Evolutionary conservation across 92 coral and sea anemone genomes (phyloP).

Genomic region (Heteractis magnifica): DNA sequence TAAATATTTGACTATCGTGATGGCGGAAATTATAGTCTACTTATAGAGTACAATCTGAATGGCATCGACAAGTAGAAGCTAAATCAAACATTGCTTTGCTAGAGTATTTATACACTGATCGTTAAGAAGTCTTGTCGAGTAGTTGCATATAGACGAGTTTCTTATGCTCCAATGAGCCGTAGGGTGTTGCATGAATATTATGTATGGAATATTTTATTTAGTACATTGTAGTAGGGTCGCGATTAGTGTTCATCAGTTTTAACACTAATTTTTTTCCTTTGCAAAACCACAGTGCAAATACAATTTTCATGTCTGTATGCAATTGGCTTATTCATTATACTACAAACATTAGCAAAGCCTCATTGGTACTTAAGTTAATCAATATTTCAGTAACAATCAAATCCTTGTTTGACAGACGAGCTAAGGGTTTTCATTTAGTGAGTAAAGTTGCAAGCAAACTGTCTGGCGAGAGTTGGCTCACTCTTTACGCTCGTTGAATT

Average conservation of each 20-base stretch:
- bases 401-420: constrained; percentile 25
- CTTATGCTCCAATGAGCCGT: not conserved
- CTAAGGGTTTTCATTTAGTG: constrained; percentile 7
- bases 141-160: not conserved
- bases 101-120: not conserved
- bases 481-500: not conserved
- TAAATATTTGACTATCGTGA: not conserved
- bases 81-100: not conserved
- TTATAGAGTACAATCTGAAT: not conserved
- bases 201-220: constrained; percentile 5
- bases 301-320: constrained; percentile 1
- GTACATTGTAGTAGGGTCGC: not conserved
- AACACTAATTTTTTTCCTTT: constrained; percentile 14
- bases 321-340: constrained; percentile 21
- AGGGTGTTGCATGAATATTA: not conserved
- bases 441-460: constrained; percentile 14
- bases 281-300: constrained; percentile 26
- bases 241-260: constrained; percentile 20
- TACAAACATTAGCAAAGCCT: constrained; percentile 3
- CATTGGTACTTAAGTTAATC: constrained; percentile 19
- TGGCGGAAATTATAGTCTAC: not conserved
- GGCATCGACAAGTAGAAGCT: not conserved
- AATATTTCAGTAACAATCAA: constrained; percentile 26
- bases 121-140: not conserved
- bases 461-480: not conserved